Evolutionary conservation across 2,113 vertebrate species (phyloP), one percentile per base, ranked within the genome.

Genomic region (Pardalotus punctatus): DNA sequence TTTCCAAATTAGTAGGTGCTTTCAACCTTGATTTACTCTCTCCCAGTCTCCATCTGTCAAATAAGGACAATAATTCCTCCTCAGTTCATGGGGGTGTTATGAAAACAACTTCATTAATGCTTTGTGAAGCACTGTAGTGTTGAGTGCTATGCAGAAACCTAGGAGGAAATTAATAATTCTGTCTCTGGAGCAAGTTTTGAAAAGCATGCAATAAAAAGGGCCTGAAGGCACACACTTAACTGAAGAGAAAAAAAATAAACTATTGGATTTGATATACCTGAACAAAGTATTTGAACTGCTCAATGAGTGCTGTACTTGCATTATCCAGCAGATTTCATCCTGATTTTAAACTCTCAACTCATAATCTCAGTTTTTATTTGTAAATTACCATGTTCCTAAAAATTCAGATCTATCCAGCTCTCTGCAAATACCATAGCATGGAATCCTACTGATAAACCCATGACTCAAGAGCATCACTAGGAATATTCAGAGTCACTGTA

Each of bases 41-140:
- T 77, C 70, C 22, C 35, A 50, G 35, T 58, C 83, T 74, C 73
- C 53, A 50, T 81, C 77, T 94, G 69, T 76, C 88, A 95, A 78
- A 94, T 33, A 40, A 91, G 89, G 79, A 94, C 78, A 80, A 72
- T 70, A 89, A 93, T 84, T 86, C 51, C 76, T 81, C 50, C 35
- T 91, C 42, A 66, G 85, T 94, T 93, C 91, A 96, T 66, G 1
- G 6, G 43, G 29, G 21, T 66, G 50, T 83, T 91, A 76, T 91
- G 93, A 94, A 94, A 94, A 93, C 91, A 91, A 94, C 87, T 96
- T 91, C 93, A 93, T 96, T 95, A 95, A 91, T 72, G 66, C 54
- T 80, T 91, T 88, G 53, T 80, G 58, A 94, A 93, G 57, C 45
- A 89, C 33, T 85, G 45, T 56, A 93, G 66, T 77, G 51, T 77